Evolutionary conservation across 2,888 invertebrate genomes (phyloP).

Genomic region (Drosophila diplacantha): DNA sequence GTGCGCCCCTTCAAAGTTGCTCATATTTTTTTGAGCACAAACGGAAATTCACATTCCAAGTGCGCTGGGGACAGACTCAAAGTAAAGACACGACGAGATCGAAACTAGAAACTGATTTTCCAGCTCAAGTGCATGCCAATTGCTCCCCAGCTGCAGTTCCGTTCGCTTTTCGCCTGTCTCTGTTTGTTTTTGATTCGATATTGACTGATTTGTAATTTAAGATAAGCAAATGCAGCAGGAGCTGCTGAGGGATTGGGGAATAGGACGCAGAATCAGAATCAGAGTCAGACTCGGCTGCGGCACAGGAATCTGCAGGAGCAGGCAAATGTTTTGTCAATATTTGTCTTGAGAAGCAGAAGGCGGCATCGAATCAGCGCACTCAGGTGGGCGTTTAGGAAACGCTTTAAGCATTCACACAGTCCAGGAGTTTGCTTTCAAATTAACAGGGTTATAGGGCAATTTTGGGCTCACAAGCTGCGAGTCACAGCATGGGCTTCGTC

Average conservation of each 20-base stretch:
- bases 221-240: slow-evolving; percentile 66
- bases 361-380: neutral
- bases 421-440: neutral
- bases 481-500: neutral
- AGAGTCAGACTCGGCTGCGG: neutral
- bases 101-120: slow-evolving; percentile 32
- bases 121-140: slow-evolving; percentile 38
- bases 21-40: slow-evolving; percentile 14
- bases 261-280: slow-evolving; percentile 6
- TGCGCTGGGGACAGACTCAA: slow-evolving; percentile 12
- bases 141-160: slow-evolving; percentile 25
- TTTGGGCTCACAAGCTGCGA: neutral
- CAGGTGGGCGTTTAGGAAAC: slow-evolving; percentile 32
- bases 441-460: neutral
- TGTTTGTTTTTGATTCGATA: slow-evolving; percentile 68
- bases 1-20: slow-evolving; percentile 8
- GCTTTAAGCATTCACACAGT: slow-evolving; percentile 6
- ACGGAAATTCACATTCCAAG: slow-evolving; percentile 23
- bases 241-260: slow-evolving; percentile 13
- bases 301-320: slow-evolving; percentile 10
- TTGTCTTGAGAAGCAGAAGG: slow-evolving; percentile 46
- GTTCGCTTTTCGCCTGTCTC: slow-evolving; percentile 7
- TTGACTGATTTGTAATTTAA: slow-evolving; percentile 73
- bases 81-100: slow-evolving; percentile 9
- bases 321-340: slow-evolving; percentile 69